phyloP scores from a whole-genome alignment of 2,113 vertebrate species.

The Dendrocopos noguchii region DNA sequence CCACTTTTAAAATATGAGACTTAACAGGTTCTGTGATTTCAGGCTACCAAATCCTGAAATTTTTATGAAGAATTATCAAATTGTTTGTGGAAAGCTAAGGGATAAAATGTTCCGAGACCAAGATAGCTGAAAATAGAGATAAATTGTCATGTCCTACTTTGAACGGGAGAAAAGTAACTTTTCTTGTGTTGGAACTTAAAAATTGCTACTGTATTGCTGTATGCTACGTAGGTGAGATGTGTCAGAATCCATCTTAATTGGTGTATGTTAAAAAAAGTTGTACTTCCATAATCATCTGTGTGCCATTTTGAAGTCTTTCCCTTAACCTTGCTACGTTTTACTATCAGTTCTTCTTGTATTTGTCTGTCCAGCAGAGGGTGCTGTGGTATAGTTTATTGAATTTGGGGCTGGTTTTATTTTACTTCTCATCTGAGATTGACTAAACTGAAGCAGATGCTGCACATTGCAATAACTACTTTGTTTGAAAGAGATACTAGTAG shows the following conservation, averaged over 20 bases:
- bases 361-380: constrained; percentile 54
- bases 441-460: background rate
- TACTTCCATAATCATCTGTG: background rate
- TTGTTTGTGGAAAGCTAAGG: background rate
- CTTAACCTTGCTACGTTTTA: fast-evolving
- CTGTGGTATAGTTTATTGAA: background rate
- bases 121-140: background rate
- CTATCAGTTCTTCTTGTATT: background rate
- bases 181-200: background rate
- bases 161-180: background rate
- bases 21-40: background rate
- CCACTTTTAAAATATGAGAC: background rate
- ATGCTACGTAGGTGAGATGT: background rate
- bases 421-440: background rate
- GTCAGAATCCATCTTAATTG: background rate
- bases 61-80: background rate
- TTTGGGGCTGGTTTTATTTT: background rate
- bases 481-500: background rate
- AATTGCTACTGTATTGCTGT: background rate
- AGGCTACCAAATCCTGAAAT: background rate
- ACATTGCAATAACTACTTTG: background rate
- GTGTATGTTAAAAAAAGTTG: background rate
- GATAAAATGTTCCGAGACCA: background rate
- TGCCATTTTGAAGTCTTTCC: background rate
- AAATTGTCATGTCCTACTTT: background rate